Evolutionary conservation across 2,888 invertebrate species (phyloP).

Genomic region (Stenolophus ochropezus): DNA sequence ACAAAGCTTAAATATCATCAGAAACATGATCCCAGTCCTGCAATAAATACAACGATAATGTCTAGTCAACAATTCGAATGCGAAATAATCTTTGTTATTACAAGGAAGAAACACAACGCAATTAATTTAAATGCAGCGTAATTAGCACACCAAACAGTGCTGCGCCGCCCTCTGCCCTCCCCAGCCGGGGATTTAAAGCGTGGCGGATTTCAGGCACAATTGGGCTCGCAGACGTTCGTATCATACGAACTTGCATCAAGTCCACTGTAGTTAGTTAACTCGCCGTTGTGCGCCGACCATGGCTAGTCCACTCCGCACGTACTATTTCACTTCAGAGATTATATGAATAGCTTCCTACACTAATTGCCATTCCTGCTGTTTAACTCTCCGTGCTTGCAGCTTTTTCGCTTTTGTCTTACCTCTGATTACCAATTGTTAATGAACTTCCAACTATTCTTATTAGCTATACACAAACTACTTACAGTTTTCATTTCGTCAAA

Average conservation of each 20-base stretch:
- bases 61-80: slow-evolving; percentile 29
- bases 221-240: slow-evolving; percentile 20
- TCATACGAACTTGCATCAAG: slow-evolving; percentile 35
- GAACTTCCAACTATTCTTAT: too few relatives aligned
- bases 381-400: background rate
- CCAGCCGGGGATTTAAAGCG: slow-evolving; percentile 8
- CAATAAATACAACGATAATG: slow-evolving; percentile 15
- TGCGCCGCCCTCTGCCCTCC: background rate
- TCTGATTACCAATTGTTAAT: too few relatives aligned
- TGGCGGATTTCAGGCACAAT: slow-evolving; percentile 24
- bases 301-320: background rate
- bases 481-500: too few relatives aligned
- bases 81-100: slow-evolving; percentile 46
- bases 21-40: background rate
- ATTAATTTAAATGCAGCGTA: slow-evolving; percentile 47
- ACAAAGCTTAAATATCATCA: slow-evolving; percentile 9
- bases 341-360: background rate
- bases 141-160: slow-evolving; percentile 40
- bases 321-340: background rate
- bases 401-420: background rate
- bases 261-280: slow-evolving; percentile 38
- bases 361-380: background rate
- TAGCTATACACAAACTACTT: too few relatives aligned
- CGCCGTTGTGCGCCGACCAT: background rate
- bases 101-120: slow-evolving; percentile 48